Conservation (phyloP, 1,140 invertebrate species). For the Euborellia annulipes region DNA sequence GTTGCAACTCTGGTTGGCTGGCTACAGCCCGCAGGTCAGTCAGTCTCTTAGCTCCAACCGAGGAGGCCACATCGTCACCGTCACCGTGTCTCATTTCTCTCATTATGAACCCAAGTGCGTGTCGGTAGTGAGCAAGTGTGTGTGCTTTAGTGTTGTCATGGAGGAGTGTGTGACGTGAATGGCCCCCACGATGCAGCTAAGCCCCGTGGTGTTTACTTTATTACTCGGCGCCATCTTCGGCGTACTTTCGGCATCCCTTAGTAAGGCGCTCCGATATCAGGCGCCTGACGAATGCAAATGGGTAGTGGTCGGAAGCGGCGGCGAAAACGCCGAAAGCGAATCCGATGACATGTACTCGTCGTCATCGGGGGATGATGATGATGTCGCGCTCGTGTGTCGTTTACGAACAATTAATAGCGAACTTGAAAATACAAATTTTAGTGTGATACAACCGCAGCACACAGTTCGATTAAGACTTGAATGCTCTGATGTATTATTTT, state of each 20-base stretch:
- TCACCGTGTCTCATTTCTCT: too few species aligned
- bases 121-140: too few species aligned
- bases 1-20: too few species aligned
- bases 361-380: conserved; percentile 29
- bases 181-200: conserved; percentile 11
- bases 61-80: too few species aligned
- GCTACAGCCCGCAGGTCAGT: too few species aligned
- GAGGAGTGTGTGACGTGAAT: too few species aligned
- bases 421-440: conserved; percentile 77
- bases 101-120: too few species aligned
- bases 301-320: conserved; percentile 44
- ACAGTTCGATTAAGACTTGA: conserved; percentile 63
- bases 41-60: too few species aligned
- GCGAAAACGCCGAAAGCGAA: conserved; percentile 21
- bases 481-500: conserved; percentile 70
- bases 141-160: too few species aligned
- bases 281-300: conserved; percentile 74
- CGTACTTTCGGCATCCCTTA: conserved; percentile 46
- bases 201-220: conserved; percentile 31
- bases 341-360: conserved; percentile 20
- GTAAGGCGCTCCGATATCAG: conserved; percentile 55
- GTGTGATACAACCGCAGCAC: conserved; percentile 72
- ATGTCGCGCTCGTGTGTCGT: conserved; percentile 59
- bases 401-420: conserved; percentile 75
- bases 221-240: conserved; percentile 47